Evolutionary conservation across 2,113 vertebrate genomes (phyloP).

Genomic region (Cryptotis parvus): DNA sequence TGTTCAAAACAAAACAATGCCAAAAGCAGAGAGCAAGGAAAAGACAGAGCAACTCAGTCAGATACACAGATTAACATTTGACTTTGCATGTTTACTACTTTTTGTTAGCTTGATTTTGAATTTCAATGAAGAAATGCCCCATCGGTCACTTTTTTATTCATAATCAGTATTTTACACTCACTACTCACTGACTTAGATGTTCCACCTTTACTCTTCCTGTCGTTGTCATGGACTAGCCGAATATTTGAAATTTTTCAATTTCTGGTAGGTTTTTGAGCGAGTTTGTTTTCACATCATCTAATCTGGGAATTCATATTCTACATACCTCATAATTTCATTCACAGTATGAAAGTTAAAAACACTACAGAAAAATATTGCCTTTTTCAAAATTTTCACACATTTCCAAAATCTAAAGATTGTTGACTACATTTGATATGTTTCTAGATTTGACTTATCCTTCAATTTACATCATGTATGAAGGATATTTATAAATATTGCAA

Average conservation of each 20-base stretch:
- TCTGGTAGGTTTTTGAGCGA: too few species aligned
- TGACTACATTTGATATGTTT: not conserved
- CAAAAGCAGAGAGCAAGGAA: not conserved
- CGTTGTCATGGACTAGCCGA: too few species aligned
- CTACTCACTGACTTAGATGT: not conserved
- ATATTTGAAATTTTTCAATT: too few species aligned
- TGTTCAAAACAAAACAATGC: too few species aligned
- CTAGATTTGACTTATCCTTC: not conserved
- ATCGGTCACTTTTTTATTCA: not conserved
- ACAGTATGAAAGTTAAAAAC: not conserved
- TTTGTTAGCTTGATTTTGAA: not conserved
- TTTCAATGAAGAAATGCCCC: not conserved
- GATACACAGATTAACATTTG: too few species aligned
- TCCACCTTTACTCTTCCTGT: not conserved
- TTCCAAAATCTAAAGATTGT: not conserved
- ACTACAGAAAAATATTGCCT: not conserved
- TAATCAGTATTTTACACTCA: too few species aligned
- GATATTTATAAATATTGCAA: too few species aligned
- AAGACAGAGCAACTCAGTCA: too few species aligned
- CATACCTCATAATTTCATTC: not conserved
- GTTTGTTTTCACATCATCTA: too few species aligned
- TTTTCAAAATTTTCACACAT: not conserved
- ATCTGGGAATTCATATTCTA: not conserved
- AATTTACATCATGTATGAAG: not conserved
- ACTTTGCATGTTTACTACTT: not conserved